These are phyloP conservation scores for Sciurus vulgaris DNA, from an alignment of 2,797 vertebrate species.

Conservation along the genomic window DNA sequence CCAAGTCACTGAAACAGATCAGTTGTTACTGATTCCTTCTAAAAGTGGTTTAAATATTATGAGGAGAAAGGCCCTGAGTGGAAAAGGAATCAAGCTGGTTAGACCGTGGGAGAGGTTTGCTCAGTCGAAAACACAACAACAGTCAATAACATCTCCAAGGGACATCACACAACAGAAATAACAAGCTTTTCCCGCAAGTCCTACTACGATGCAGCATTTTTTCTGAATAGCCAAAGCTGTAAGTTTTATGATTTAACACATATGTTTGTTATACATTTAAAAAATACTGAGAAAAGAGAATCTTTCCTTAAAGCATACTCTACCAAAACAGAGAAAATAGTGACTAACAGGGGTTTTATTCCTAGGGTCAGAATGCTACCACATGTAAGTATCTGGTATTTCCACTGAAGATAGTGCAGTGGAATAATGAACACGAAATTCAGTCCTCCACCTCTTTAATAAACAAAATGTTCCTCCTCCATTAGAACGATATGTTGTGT, in stretches of 20 bases:
- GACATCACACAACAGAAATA: neutral
- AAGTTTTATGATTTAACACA: neutral
- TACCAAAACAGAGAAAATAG: neutral
- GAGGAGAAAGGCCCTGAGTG: slow-evolving; percentile 24
- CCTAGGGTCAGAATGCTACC: neutral
- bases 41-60: neutral
- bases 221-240: neutral
- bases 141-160: neutral
- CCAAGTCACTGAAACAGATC: neutral
- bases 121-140: neutral
- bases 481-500: neutral
- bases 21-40: neutral
- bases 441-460: slow-evolving; percentile 31
- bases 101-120: neutral
- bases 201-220: neutral
- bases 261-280: neutral
- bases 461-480: slow-evolving; percentile 34
- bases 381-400: neutral
- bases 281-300: neutral
- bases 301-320: neutral
- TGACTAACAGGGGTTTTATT: neutral
- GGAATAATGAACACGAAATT: slow-evolving; percentile 55
- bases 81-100: neutral
- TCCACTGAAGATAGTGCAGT: neutral
- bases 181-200: neutral